phyloP scores from a whole-genome alignment of 2,888 invertebrate genomes.

The Hermaeophaga mercurialis region DNA sequence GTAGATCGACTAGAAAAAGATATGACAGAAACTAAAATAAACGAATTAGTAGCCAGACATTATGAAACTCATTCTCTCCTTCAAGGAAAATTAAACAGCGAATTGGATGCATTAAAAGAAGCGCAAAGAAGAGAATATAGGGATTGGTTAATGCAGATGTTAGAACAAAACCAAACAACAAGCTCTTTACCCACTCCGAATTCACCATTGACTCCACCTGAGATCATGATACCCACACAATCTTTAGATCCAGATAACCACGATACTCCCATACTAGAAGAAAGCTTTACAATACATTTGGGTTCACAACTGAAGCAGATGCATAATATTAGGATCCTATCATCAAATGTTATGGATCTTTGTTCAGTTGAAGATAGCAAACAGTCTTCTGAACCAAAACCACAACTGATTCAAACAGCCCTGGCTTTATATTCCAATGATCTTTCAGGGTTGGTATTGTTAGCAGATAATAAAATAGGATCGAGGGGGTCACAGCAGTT shows the following conservation, averaged over 20 bases:
- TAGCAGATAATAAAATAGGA: conserved; percentile 66
- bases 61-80: conserved; percentile 82
- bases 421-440: conserved; percentile 92
- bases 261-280: conserved; percentile 67
- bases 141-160: conserved; percentile 84
- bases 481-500: conserved; percentile 62
- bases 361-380: conserved; percentile 62
- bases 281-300: conserved; percentile 96
- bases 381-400: conserved; percentile 64
- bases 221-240: conserved; percentile 33
- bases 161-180: conserved; percentile 71
- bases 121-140: conserved; percentile 86
- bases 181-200: conserved; percentile 62
- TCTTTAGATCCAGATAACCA: conserved; percentile 36
- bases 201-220: conserved; percentile 57
- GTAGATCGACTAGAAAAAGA: conserved; percentile 77
- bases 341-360: conserved; percentile 82
- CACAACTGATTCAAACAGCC: conserved; percentile 88
- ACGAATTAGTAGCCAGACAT: conserved; percentile 79
- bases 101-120: conserved; percentile 81
- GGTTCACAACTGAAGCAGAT: conserved; percentile 98
- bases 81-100: conserved; percentile 84
- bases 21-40: conserved; percentile 84
- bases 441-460: conserved; percentile 83
- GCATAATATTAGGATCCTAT: conserved; percentile 93